phyloP scores from a whole-genome alignment of 2,113 vertebrate species.

The Calonectris borealis region DNA sequence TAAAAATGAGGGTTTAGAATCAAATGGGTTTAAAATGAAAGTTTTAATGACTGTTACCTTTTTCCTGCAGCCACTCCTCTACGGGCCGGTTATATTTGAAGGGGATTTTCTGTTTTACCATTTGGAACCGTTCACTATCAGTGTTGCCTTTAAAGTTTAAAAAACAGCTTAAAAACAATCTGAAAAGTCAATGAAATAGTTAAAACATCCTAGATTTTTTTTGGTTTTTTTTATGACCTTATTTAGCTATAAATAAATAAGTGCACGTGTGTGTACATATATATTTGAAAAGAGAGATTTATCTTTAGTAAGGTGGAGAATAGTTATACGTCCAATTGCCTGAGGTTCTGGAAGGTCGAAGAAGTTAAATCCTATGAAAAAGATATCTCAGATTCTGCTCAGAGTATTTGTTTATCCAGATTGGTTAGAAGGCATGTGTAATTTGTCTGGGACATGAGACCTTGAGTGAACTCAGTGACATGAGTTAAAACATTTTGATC shows the following conservation, averaged over 20 bases:
- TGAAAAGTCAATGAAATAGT: slow-evolving; percentile 83
- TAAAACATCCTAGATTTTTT: slow-evolving; percentile 76
- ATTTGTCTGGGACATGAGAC: background rate
- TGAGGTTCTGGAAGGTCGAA: slow-evolving; percentile 60
- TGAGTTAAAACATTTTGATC: background rate
- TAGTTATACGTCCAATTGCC: slow-evolving; percentile 31
- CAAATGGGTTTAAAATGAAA: slow-evolving; percentile 85
- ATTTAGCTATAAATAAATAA: slow-evolving; percentile 71
- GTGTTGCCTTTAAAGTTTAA: slow-evolving; percentile 99
- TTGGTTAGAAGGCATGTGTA: background rate
- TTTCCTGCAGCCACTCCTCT: slow-evolving; percentile 99
- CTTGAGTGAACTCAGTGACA: background rate
- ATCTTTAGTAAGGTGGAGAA: slow-evolving; percentile 63
- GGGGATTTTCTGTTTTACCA: slow-evolving; percentile 99
- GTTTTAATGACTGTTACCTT: slow-evolving; percentile 94
- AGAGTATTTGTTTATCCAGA: background rate
- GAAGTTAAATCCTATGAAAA: slow-evolving; percentile 1
- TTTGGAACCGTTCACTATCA: slow-evolving; percentile 99
- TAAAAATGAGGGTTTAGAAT: slow-evolving; percentile 83
- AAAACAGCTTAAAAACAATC: slow-evolving; percentile 95
- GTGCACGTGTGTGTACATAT: background rate
- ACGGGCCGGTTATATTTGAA: slow-evolving; percentile 99
- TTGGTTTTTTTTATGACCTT: slow-evolving; percentile 62
- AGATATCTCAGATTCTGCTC: background rate
- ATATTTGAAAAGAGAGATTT: slow-evolving; percentile 39